A percentile compares a stretch with the other conserved stretches of the same genome.
Conservation (phyloP, 2,888 invertebrate genomes). For the Protophormia terraenovae region DNA sequence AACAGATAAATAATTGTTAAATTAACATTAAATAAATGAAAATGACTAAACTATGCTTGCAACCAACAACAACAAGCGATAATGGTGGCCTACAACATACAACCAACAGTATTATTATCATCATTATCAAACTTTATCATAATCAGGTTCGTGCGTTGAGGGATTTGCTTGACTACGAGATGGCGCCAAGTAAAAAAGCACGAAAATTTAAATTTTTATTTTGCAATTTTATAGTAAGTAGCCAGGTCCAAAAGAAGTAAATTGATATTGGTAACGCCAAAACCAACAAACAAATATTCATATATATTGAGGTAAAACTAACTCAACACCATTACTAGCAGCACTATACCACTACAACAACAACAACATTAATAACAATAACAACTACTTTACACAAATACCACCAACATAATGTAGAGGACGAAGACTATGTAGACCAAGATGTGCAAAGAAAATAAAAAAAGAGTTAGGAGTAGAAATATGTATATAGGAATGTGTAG, state of each 20-base stretch:
- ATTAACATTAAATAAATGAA: constrained; percentile 56
- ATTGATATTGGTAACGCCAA: constrained; percentile 61
- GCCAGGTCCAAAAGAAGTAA: constrained; percentile 60
- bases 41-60: constrained; percentile 25
- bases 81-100: constrained; percentile 40
- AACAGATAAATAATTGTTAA: constrained; percentile 55
- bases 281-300: constrained; percentile 2
- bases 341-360: no score
- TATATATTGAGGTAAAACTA: constrained; percentile 46
- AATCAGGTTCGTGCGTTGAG: constrained; percentile 63
- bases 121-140: constrained; percentile 67
- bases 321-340: constrained; percentile 58
- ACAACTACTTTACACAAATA: not conserved
- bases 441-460: no score
- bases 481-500: not conserved
- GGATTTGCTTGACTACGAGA: constrained; percentile 72
- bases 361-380: constrained; percentile 11
- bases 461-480: constrained; percentile 4
- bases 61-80: constrained; percentile 7
- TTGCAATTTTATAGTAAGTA: constrained; percentile 56
- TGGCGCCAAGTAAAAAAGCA: constrained; percentile 75
- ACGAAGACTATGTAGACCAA: not conserved
- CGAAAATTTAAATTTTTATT: constrained; percentile 76
- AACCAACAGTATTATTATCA: constrained; percentile 41
- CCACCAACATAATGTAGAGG: constrained; percentile 10